Percentiles rank a stretch among this genome's conserved stretches.
These are phyloP conservation scores for Luperina nickerlii DNA, from an alignment of 2,888 invertebrate species.

Conservation along the genomic window DNA sequence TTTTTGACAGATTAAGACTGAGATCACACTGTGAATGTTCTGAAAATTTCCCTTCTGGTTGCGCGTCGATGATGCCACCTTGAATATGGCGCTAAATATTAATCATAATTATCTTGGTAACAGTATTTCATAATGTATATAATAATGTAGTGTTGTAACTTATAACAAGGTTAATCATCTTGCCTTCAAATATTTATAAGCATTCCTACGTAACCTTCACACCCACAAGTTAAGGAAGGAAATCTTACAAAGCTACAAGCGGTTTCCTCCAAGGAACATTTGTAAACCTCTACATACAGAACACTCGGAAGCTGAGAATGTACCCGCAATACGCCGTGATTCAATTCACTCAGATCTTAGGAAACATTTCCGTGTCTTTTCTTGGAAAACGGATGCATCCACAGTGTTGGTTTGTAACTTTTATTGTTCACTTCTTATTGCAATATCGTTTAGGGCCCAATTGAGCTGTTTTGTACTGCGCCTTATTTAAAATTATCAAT, in stretches of 20 bases:
- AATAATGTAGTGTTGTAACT: background rate
- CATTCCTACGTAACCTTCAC: background rate
- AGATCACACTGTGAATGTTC: too few species aligned
- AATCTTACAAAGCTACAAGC: conserved; percentile 27
- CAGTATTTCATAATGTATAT: background rate
- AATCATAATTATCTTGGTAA: background rate
- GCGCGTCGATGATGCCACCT: background rate
- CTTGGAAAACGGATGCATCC: background rate
- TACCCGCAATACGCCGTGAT: conserved; percentile 32
- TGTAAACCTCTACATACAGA: conserved; percentile 36
- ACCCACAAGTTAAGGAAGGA: conserved; percentile 6
- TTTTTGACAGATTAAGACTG: too few species aligned
- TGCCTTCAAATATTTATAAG: background rate
- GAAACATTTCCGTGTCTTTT: conserved; percentile 32
- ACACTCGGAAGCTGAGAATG: conserved; percentile 36
- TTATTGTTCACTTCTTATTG: background rate
- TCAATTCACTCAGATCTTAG: conserved; percentile 43
- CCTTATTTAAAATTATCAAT: background rate
- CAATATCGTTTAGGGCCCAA: background rate
- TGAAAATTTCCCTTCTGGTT: too few species aligned
- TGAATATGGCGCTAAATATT: background rate
- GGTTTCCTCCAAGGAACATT: conserved; percentile 41
- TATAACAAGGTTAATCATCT: background rate
- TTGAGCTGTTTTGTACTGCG: background rate
- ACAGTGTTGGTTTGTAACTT: background rate